Conservation (phyloP, 1,140 invertebrate species). For the Anastrepha ludens region DNA sequence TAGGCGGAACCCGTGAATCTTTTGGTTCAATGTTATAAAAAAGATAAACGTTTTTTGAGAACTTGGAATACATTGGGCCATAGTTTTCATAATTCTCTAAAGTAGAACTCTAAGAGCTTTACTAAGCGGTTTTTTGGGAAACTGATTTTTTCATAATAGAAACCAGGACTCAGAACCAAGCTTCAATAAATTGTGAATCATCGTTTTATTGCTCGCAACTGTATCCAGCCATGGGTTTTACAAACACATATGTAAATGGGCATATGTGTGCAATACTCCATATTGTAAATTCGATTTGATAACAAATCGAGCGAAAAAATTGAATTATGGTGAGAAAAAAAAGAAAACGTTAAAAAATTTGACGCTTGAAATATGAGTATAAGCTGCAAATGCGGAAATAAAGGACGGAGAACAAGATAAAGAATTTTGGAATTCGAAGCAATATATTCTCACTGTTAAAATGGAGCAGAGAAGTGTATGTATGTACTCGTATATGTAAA, state of each 20-base stretch:
- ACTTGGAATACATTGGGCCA: too few species aligned
- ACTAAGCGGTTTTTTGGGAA: too few species aligned
- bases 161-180: not conserved
- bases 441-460: not conserved
- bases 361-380: conserved; percentile 43
- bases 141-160: not conserved
- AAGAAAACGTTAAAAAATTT: conserved; percentile 24
- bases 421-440: not conserved
- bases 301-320: conserved; percentile 37
- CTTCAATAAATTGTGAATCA: not conserved
- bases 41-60: too few species aligned
- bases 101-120: too few species aligned
- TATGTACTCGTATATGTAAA: not conserved
- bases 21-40: too few species aligned
- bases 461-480: not conserved
- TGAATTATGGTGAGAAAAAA: conserved; percentile 8
- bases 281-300: conserved; percentile 49
- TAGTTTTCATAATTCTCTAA: too few species aligned
- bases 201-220: not conserved
- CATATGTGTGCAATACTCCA: conserved; percentile 6
- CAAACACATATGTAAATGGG: not conserved
- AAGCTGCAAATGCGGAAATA: conserved; percentile 10
- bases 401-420: too few species aligned
- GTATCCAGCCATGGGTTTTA: not conserved
- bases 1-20: too few species aligned